phyloP scores from a whole-genome alignment of 2,888 invertebrate genomes.

The Chaetogeoica ovagalla region DNA sequence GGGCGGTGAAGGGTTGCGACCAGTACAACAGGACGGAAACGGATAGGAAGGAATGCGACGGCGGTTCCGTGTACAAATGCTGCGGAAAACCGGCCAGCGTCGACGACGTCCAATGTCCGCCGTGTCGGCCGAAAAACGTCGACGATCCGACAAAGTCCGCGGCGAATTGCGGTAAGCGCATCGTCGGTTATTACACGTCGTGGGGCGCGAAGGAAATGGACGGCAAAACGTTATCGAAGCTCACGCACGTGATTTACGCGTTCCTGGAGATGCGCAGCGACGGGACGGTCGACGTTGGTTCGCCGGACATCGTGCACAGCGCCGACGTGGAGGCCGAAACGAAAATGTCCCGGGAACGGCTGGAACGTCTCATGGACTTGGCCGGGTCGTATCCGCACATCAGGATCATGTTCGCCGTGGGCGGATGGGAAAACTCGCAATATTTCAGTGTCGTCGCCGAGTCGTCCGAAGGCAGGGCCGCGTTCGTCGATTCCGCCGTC shows the following conservation, averaged over 20 bases:
- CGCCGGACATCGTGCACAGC: conserved; percentile 51
- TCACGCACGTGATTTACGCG: conserved; percentile 55
- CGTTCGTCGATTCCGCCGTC: conserved; percentile 51
- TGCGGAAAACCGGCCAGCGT: not conserved
- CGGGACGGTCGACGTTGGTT: conserved; percentile 51
- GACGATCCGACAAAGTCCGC: not conserved
- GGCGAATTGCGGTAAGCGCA: conserved; percentile 52
- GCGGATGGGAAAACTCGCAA: conserved; percentile 55
- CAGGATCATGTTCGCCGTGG: conserved; percentile 55
- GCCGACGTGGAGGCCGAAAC: conserved; percentile 46
- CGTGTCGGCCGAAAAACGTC: not conserved
- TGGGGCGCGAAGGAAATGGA: conserved; percentile 54
- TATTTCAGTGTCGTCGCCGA: conserved; percentile 53
- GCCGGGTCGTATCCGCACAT: conserved; percentile 39
- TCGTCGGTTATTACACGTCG: conserved; percentile 54
- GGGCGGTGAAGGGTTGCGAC: conserved; percentile 13
- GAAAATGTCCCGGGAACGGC: conserved; percentile 32
- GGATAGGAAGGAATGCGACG: not conserved
- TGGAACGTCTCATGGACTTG: conserved; percentile 48
- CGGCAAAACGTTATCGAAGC: conserved; percentile 33
- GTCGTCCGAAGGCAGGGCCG: conserved; percentile 18
- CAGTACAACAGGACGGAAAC: conserved; percentile 27
- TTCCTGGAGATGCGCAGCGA: conserved; percentile 54
- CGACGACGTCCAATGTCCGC: not conserved
- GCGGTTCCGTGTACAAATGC: not conserved